These are phyloP conservation scores for Acrocera orbiculus DNA, from an alignment of 2,888 invertebrate species.

Conservation along the genomic window DNA sequence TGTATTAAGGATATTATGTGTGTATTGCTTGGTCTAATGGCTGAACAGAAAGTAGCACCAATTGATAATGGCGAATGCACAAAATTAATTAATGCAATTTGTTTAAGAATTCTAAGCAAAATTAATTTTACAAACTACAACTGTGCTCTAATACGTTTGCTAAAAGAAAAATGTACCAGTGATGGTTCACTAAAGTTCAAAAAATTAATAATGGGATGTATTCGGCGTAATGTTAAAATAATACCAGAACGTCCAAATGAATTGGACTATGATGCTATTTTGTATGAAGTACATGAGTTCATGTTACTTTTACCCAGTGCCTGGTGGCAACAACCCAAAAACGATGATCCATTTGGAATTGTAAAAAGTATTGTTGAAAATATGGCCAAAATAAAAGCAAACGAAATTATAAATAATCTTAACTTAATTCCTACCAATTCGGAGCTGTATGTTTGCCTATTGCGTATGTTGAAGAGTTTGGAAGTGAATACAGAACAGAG, in stretches of 20 bases:
- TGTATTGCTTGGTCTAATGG: slow-evolving; percentile 27
- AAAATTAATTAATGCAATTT: slow-evolving; percentile 55
- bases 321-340: slow-evolving; percentile 70
- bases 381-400: slow-evolving; percentile 75
- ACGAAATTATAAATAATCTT: slow-evolving; percentile 59
- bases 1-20: slow-evolving; percentile 31
- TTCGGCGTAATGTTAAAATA: slow-evolving; percentile 86
- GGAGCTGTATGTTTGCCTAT: slow-evolving; percentile 70
- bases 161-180: slow-evolving; percentile 65
- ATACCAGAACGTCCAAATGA: slow-evolving; percentile 60
- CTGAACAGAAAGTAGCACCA: slow-evolving; percentile 28
- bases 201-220: slow-evolving; percentile 77
- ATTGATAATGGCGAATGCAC: slow-evolving; percentile 46
- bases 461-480: slow-evolving; percentile 64
- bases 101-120: slow-evolving; percentile 57
- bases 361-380: slow-evolving; percentile 88
- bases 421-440: slow-evolving; percentile 61
- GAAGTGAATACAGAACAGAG: too few species aligned
- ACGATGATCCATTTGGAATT: slow-evolving; percentile 78
- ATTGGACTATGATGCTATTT: slow-evolving; percentile 57
- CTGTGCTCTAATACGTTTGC: slow-evolving; percentile 70
- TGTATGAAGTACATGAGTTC: slow-evolving; percentile 75
- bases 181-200: slow-evolving; percentile 53
- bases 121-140: slow-evolving; percentile 52
- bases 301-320: slow-evolving; percentile 70